Evolutionary conservation across 1,140 invertebrate genomes (phyloP).

Genomic region (Periplaneta americana): DNA sequence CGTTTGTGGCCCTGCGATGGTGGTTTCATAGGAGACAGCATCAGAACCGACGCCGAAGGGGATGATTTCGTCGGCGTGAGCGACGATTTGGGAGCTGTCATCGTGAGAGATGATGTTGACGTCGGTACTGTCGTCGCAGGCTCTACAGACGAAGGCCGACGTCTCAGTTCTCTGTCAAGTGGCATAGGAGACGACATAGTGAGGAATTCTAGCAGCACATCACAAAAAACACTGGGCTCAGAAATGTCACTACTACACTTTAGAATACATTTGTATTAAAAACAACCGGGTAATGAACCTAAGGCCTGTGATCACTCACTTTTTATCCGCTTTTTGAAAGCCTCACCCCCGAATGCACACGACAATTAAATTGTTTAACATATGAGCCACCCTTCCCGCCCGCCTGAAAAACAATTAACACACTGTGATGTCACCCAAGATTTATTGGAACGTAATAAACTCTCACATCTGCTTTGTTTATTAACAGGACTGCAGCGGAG

Average conservation of each 20-base stretch:
- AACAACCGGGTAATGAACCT: too few relatives aligned
- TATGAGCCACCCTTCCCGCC: background rate
- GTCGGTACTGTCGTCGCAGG: background rate
- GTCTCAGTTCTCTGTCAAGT: background rate
- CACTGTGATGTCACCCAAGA: background rate
- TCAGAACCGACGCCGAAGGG: background rate
- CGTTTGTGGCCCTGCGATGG: background rate
- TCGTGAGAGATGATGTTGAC: background rate
- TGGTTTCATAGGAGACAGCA: background rate
- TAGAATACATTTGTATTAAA: too few relatives aligned
- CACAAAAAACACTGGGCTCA: too few relatives aligned
- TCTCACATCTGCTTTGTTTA: background rate
- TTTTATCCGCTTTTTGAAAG: too few relatives aligned
- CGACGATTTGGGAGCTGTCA: background rate
- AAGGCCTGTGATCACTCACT: too few relatives aligned
- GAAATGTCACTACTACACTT: too few relatives aligned
- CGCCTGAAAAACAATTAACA: background rate
- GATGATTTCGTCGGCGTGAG: background rate
- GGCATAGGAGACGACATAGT: background rate
- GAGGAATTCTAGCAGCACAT: background rate
- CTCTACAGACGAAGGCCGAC: background rate
- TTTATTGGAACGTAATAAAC: background rate
- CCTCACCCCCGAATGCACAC: too few relatives aligned
- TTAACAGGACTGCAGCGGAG: background rate
- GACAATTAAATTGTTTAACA: too few relatives aligned